A percentile compares a stretch with the other conserved stretches of the same genome.
phyloP scores from a whole-genome alignment of 30 jellyfish, hydroid and myxozoan species.

The Hydractinia symbiolongicarpus region DNA sequence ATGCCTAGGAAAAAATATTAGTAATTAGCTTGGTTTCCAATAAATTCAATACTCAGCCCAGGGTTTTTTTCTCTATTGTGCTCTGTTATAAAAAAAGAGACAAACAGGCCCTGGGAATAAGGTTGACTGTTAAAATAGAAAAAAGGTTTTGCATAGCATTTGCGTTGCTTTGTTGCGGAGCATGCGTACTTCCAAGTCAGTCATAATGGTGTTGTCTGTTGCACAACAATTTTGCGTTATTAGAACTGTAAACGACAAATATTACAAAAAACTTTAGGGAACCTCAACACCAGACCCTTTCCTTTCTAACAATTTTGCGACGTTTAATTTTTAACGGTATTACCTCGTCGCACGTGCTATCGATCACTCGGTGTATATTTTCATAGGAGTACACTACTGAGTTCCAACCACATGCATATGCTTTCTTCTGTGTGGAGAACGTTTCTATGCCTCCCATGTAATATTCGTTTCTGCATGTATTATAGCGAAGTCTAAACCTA shows the following conservation, averaged over 20 bases:
- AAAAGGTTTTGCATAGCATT: background rate
- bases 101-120: no score
- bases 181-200: background rate
- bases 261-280: no score
- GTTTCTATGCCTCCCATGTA: slow-evolving; percentile 6
- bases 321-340: background rate
- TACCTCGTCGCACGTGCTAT: slow-evolving; percentile 3
- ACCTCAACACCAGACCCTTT: background rate
- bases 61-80: no score
- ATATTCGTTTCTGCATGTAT: background rate
- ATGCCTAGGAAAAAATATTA: background rate
- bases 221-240: background rate
- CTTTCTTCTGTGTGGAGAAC: background rate
- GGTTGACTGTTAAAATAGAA: background rate
- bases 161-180: background rate
- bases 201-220: background rate
- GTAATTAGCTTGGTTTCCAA: no score
- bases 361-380: slow-evolving; percentile 8
- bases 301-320: background rate
- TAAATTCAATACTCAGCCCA: no score
- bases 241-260: background rate
- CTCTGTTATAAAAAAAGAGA: no score
- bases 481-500: slow-evolving; percentile 9
- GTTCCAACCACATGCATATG: background rate
- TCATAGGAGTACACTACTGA: slow-evolving; percentile 2